phyloP scores from a whole-genome alignment of 1,140 invertebrate genomes.

The Eumeta japonica region DNA sequence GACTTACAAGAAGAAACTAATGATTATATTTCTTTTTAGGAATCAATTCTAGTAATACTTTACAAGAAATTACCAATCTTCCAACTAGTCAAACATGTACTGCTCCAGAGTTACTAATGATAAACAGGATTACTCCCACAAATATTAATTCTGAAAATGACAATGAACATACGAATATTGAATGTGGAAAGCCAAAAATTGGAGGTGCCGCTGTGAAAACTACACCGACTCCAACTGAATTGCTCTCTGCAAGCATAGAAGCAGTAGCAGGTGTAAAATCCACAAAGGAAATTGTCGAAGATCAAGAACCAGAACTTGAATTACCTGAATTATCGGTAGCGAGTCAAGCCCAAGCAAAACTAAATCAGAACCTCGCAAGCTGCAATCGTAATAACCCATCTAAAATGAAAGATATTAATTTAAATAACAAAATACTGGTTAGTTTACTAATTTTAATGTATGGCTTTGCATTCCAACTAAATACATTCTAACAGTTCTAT shows the following conservation, averaged over 20 bases:
- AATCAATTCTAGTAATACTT: constrained; percentile 46
- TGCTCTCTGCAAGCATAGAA: constrained; percentile 42
- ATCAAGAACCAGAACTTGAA: too few species aligned
- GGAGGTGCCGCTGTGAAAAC: constrained; percentile 16
- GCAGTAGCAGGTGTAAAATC: too few species aligned
- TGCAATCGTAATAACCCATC: constrained; percentile 26
- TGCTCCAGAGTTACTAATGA: too few species aligned
- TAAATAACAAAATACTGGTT: constrained; percentile 43
- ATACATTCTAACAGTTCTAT: too few species aligned
- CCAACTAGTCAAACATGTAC: constrained; percentile 47
- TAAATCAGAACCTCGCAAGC: constrained; percentile 40
- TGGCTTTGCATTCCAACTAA: too few species aligned
- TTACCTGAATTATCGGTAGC: too few species aligned
- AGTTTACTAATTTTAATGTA: constrained; percentile 12
- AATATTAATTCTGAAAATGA: too few species aligned
- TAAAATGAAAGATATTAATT: constrained; percentile 51
- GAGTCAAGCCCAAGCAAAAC: constrained; percentile 42
- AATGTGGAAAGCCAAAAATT: too few species aligned
- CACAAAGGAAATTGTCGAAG: too few species aligned
- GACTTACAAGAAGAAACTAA: too few species aligned
- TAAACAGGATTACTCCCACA: too few species aligned
- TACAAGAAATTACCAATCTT: constrained; percentile 33
- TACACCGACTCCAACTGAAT: constrained; percentile 29
- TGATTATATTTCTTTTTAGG: constrained; percentile 25
- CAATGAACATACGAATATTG: constrained; percentile 26